Evolutionary conservation across 2,888 invertebrate genomes (phyloP).

Genomic region (Lasioglossum morio): DNA sequence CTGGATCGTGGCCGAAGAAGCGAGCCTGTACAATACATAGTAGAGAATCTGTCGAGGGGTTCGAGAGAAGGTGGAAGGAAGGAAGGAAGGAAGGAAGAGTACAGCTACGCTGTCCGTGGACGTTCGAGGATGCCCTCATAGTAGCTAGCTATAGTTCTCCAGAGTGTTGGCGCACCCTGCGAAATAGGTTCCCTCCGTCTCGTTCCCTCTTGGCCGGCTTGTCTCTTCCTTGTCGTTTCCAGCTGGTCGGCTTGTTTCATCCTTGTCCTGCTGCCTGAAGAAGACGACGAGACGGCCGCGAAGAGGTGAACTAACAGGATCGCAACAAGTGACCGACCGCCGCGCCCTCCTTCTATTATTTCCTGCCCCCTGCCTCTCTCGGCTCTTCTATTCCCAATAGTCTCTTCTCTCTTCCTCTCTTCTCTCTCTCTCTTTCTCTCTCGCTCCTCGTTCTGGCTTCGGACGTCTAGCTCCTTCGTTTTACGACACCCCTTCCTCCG

Average conservation of each 20-base stretch:
- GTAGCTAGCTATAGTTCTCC: slow-evolving; percentile 5
- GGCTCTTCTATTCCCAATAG: slow-evolving; percentile 39
- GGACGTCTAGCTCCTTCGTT: slow-evolving; percentile 21
- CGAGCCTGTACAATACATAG: background rate
- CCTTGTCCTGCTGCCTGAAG: slow-evolving; percentile 27
- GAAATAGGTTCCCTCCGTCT: slow-evolving; percentile 43
- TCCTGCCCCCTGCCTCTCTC: slow-evolving; percentile 37
- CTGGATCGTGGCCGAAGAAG: slow-evolving; percentile 4
- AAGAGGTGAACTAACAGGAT: slow-evolving; percentile 82
- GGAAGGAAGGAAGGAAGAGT: background rate
- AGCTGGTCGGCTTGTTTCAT: slow-evolving; percentile 18
- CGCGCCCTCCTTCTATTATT: slow-evolving; percentile 79
- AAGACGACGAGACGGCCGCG: slow-evolving; percentile 66
- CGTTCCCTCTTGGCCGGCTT: background rate
- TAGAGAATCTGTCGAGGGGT: background rate
- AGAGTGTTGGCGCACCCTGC: slow-evolving; percentile 35
- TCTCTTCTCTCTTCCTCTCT: slow-evolving; percentile 47
- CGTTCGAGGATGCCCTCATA: slow-evolving; percentile 13
- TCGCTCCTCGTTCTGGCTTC: background rate
- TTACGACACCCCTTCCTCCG: slow-evolving; percentile 34
- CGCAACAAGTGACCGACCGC: slow-evolving; percentile 81
- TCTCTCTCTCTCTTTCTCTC: background rate
- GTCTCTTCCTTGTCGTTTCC: background rate
- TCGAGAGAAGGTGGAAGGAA: background rate
- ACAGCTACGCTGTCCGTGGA: background rate